Percentiles rank a stretch among this genome's conserved stretches.
Evolutionary conservation across 2,113 vertebrate species (phyloP).

Genomic region (Falco punctatus): DNA sequence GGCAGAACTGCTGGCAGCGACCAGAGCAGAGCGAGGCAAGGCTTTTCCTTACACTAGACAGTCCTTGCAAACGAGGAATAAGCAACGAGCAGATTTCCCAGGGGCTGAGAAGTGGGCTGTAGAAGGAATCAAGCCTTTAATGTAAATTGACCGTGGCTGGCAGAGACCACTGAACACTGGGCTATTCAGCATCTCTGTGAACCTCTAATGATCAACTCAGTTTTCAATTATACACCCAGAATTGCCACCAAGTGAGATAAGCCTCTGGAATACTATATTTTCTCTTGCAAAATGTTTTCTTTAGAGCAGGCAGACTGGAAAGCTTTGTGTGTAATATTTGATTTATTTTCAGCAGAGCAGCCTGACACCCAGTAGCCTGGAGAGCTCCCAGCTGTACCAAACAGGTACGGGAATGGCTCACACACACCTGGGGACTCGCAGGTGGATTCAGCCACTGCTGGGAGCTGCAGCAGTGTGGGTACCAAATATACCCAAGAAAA

Average conservation of each 20-base stretch:
- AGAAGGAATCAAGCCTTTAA: conserved; percentile 55
- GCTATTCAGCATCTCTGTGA: conserved; percentile 59
- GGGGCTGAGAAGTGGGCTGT: conserved; percentile 48
- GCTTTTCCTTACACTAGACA: not conserved
- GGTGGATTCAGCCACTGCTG: not conserved
- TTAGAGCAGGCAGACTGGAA: not conserved
- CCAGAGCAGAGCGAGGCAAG: not conserved
- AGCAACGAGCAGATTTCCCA: conserved; percentile 40
- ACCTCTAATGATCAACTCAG: conserved; percentile 54
- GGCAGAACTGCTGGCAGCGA: not conserved
- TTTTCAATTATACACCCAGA: conserved; percentile 57
- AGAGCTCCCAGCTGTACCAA: not conserved
- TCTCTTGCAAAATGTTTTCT: conserved; percentile 49
- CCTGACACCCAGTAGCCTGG: not conserved
- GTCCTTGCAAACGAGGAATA: not conserved
- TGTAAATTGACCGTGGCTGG: conserved; percentile 64
- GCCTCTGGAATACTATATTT: conserved; percentile 52
- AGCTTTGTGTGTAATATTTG: not conserved
- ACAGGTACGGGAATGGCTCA: fast-evolving
- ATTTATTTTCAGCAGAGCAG: not conserved
- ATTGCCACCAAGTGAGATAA: conserved; percentile 64
- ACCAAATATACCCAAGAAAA: not conserved
- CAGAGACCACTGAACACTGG: conserved; percentile 42
- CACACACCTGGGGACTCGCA: fast-evolving
- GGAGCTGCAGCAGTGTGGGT: fast-evolving